Conservation (phyloP, 2,888 invertebrate genomes). For the Cheilosia grossa region DNA sequence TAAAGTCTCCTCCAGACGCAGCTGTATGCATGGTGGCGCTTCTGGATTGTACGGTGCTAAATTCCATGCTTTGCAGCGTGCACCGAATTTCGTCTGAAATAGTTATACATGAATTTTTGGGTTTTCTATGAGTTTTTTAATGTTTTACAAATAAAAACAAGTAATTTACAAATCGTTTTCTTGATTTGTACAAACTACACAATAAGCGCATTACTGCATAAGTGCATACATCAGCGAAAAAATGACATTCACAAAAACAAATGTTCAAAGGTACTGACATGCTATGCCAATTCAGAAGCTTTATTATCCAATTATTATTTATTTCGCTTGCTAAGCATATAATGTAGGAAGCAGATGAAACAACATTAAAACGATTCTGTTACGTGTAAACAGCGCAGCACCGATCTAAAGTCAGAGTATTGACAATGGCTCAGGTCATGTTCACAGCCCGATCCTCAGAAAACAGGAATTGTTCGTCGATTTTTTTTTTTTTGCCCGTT, state of each 20-base stretch:
- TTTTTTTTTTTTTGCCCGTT: too few relatives aligned
- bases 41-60: conserved; percentile 86
- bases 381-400: too few relatives aligned
- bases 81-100: conserved; percentile 90
- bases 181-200: conserved; percentile 42
- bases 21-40: conserved; percentile 85
- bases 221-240: conserved; percentile 35
- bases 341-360: not conserved
- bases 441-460: too few relatives aligned
- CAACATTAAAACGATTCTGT: not conserved
- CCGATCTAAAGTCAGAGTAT: too few relatives aligned
- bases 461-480: too few relatives aligned
- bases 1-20: conserved; percentile 86
- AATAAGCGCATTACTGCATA: conserved; percentile 41
- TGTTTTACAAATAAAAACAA: conserved; percentile 7
- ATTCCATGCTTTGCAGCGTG: conserved; percentile 92
- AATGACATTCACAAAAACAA: conserved; percentile 27
- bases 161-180: conserved; percentile 9
- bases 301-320: conserved; percentile 25
- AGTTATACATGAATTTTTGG: conserved; percentile 1
- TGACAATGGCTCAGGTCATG: too few relatives aligned
- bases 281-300: conserved; percentile 55
- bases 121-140: not conserved
- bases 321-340: conserved; percentile 12
- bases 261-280: conserved; percentile 29